Conservation (phyloP, 2,113 vertebrate genomes). For the Sorex fumeus region DNA sequence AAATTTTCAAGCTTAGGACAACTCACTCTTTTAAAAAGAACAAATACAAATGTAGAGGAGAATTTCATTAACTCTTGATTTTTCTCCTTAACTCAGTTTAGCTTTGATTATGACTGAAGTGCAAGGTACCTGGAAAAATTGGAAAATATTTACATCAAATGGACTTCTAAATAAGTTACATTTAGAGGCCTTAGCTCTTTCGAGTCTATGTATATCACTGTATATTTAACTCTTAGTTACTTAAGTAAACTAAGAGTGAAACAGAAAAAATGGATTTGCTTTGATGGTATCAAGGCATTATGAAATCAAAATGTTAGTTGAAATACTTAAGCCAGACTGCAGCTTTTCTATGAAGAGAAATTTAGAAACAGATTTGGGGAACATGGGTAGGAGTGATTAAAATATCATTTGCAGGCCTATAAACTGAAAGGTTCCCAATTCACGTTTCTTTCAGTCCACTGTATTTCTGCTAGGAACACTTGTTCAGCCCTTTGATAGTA, state of each 20-base stretch:
- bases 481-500: background rate
- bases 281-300: background rate
- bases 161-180: slow-evolving; percentile 57
- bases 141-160: background rate
- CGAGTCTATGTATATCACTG: slow-evolving; percentile 19
- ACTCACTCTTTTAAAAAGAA: background rate
- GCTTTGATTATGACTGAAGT: slow-evolving; percentile 39
- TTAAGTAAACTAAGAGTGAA: slow-evolving; percentile 54
- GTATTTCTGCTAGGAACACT: background rate
- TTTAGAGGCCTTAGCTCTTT: slow-evolving; percentile 34
- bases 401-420: background rate
- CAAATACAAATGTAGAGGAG: background rate
- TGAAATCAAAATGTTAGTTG: slow-evolving; percentile 38
- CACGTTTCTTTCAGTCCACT: background rate
- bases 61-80: background rate
- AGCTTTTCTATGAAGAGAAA: slow-evolving; percentile 28
- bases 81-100: background rate
- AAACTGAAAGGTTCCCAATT: background rate
- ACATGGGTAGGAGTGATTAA: background rate
- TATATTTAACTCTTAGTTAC: slow-evolving; percentile 15
- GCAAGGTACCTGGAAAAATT: background rate
- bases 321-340: slow-evolving; percentile 34
- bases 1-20: background rate
- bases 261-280: slow-evolving; percentile 61
- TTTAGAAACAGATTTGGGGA: background rate